Conservation (phyloP, 2,888 invertebrate species). For the Cephus pulcher region DNA sequence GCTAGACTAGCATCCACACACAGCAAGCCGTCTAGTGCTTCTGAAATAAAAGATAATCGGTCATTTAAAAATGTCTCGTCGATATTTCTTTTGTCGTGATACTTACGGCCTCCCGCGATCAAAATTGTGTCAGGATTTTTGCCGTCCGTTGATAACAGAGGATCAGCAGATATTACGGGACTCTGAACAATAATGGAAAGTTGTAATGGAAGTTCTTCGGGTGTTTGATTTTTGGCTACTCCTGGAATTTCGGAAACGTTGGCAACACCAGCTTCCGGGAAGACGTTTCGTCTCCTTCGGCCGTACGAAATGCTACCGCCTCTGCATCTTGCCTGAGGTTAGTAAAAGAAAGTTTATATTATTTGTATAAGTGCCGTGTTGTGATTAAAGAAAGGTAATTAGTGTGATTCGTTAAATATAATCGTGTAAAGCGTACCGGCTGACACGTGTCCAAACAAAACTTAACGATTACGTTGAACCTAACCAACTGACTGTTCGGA, state of each 20-base stretch:
- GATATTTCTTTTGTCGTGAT: neutral
- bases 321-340: constrained; percentile 28
- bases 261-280: constrained; percentile 7
- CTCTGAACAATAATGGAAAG: constrained; percentile 71
- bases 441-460: constrained; percentile 81
- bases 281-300: constrained; percentile 37
- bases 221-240: constrained; percentile 40
- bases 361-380: constrained; percentile 45
- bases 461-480: constrained; percentile 84
- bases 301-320: constrained; percentile 42
- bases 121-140: constrained; percentile 66
- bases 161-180: constrained; percentile 72
- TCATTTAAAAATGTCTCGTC: neutral
- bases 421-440: constrained; percentile 66
- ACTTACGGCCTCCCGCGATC: constrained; percentile 71
- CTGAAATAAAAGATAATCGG: constrained; percentile 32
- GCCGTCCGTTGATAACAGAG: constrained; percentile 73
- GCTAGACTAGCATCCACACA: constrained; percentile 76
- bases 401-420: neutral
- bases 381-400: constrained; percentile 48
- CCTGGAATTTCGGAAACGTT: constrained; percentile 31
- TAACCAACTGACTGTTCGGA: constrained; percentile 83
- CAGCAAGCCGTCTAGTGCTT: constrained; percentile 63
- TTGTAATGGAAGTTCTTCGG: constrained; percentile 69
- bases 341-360: constrained; percentile 25